These are phyloP conservation scores for Odontomyia ornata DNA, from an alignment of 2,888 invertebrate species.

Conservation along the genomic window DNA sequence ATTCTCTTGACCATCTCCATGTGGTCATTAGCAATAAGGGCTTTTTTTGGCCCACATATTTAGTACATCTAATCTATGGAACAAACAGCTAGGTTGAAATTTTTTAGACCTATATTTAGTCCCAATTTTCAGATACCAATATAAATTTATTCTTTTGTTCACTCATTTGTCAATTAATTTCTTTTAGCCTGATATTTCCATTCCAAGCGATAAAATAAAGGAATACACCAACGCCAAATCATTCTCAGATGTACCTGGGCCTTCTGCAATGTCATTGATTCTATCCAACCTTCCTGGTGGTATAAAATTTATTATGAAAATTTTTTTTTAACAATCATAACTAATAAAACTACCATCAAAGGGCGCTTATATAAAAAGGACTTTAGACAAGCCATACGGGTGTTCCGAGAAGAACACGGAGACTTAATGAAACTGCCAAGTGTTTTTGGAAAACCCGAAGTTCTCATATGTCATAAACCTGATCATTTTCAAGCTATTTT, in stretches of 20 bases:
- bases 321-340: not conserved
- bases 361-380: not conserved
- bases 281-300: slow-evolving; percentile 46
- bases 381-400: not conserved
- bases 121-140: too few species aligned
- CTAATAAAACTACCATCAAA: not conserved
- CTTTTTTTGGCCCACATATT: too few species aligned
- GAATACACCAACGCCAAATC: slow-evolving; percentile 55
- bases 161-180: too few species aligned
- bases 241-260: slow-evolving; percentile 57
- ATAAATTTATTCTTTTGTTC: too few species aligned
- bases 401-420: slow-evolving; percentile 53
- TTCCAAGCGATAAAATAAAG: too few species aligned
- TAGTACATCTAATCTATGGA: too few species aligned
- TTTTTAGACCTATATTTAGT: too few species aligned
- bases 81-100: too few species aligned
- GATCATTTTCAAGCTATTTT: slow-evolving; percentile 63
- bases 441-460: slow-evolving; percentile 51
- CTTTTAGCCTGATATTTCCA: too few species aligned
- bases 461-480: slow-evolving; percentile 63
- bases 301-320: slow-evolving; percentile 54
- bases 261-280: slow-evolving; percentile 53
- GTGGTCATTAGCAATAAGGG: too few species aligned
- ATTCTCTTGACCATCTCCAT: too few species aligned
- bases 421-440: slow-evolving; percentile 58